Base-by-base conservation (phyloP, 2,113 vertebrate species). In the Athene cunicularia region DNA sequence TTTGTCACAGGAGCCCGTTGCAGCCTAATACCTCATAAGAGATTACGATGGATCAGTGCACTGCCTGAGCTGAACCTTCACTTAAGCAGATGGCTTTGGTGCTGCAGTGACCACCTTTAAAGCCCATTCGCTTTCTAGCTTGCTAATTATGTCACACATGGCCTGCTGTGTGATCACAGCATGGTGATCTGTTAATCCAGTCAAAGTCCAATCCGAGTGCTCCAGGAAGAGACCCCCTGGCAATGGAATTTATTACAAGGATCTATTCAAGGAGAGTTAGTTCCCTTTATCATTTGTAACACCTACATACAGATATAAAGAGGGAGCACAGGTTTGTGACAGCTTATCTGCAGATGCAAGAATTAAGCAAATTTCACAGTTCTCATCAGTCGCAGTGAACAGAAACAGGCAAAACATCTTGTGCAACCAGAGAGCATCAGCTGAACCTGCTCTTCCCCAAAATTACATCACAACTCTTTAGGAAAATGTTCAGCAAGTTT, bases 121-220 rank as follows among this genome's bases (percentile, higher is more conserved):
- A 96, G 94, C 77, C 66, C 74, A 21, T 66, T 95, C 27, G 55
- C 80, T 95, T 95, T 95, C 95, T 80, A 82, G 86, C 84, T 77
- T 20, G 79, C 95, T 94, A 84, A 97, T 95, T 60, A 37, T 32
- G 11, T 56, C 96, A 73, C 97, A 97, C 88, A 64, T 95, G 96
- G 89, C 95, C 93, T 56, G 80, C 67, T 92, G 93, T 87, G 96
- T 95, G 94, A 70, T 68, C 2, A 11, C 88, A 72, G 82, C 41
- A 35, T 24, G 9, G 63, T 87, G 95, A 97, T 62, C 97, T 94
- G 90, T 62, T 97, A 97, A 97, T 96, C 96, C 94, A 70, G 9
- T 11, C 45, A 45, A 15, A 83, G 43, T 22, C 72, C 81, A 8
- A 59, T 10, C 45, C 2, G 4, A 90, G 72, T 3, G 37, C 85